A percentile compares a stretch with the other conserved stretches of the same genome.
Evolutionary conservation across 2,797 vertebrate species (phyloP).

Genomic region (Poeciliopsis presidionis): DNA sequence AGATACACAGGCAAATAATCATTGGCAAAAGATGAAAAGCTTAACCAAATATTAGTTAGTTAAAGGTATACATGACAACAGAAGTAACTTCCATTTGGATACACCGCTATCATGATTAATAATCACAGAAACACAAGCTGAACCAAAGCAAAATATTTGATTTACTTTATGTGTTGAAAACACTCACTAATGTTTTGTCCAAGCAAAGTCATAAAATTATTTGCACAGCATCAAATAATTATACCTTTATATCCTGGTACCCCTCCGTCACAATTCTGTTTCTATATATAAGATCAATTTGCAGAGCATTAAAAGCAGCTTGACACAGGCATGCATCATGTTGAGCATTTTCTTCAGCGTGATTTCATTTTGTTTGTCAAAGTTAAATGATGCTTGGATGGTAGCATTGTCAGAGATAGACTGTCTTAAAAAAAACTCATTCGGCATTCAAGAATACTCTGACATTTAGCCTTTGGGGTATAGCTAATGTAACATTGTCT

Average conservation of each 20-base stretch:
- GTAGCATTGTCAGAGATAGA: background rate
- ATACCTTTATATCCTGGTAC: conserved; percentile 5
- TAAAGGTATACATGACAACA: background rate
- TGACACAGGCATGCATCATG: conserved; percentile 25
- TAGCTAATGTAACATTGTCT: conserved; percentile 4
- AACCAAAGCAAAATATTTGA: background rate
- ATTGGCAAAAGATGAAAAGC: conserved; percentile 4
- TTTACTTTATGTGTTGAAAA: conserved; percentile 15
- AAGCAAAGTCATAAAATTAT: conserved; percentile 19
- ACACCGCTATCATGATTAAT: background rate
- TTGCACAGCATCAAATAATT: background rate
- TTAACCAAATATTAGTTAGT: conserved; percentile 6
- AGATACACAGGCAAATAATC: conserved; percentile 5
- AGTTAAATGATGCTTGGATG: conserved; percentile 15
- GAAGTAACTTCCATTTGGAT: conserved; percentile 1
- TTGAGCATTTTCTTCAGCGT: conserved; percentile 15
- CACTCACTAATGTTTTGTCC: conserved; percentile 6
- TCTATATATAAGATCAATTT: conserved; percentile 15
- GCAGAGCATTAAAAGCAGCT: conserved; percentile 14
- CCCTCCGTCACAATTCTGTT: conserved; percentile 8
- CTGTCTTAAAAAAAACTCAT: conserved; percentile 7
- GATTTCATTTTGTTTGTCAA: conserved; percentile 27
- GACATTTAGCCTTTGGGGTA: conserved; percentile 11
- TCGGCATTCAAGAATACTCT: conserved; percentile 15
- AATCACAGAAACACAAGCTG: conserved; percentile 6